A percentile compares a stretch with the other conserved stretches of the same genome.
Conservation (phyloP, 2,888 invertebrate genomes). For the Lordiphosa andalusiaca region DNA sequence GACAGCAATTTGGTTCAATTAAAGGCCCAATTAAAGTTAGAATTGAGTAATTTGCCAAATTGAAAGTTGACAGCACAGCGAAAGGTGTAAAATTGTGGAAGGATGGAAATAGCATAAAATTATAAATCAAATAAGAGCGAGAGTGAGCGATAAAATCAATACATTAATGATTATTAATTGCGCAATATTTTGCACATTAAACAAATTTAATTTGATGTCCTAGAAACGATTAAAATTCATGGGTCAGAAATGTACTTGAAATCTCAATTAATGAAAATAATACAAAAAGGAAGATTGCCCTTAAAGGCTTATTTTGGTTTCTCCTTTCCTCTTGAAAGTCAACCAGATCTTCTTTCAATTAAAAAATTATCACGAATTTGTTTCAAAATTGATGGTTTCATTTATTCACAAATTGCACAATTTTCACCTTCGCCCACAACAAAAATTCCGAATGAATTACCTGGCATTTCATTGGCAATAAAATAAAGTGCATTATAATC, state of each 20-base stretch:
- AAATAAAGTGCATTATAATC: conserved; percentile 15
- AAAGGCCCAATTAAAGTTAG: background rate
- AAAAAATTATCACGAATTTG: background rate
- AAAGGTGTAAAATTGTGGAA: background rate
- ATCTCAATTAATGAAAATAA: too few species aligned
- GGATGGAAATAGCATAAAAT: background rate
- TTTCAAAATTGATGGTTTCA: too few species aligned
- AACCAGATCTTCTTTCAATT: background rate
- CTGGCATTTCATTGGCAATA: conserved; percentile 5
- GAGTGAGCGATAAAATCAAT: background rate
- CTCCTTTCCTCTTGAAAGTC: too few species aligned
- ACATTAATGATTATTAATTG: background rate
- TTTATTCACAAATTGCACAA: background rate
- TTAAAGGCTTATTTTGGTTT: too few species aligned
- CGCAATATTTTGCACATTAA: conserved; percentile 24
- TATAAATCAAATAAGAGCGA: background rate
- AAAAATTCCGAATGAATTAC: background rate
- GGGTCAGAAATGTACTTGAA: background rate
- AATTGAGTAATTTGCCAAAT: background rate
- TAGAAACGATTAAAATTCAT: conserved; percentile 38
- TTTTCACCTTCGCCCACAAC: background rate
- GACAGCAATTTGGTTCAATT: conserved; percentile 25
- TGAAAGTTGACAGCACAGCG: background rate
- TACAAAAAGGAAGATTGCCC: too few species aligned
- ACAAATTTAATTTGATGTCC: conserved; percentile 48